These are phyloP conservation scores for Luperina nickerlii DNA, from an alignment of 2,888 invertebrate species.

Conservation along the genomic window DNA sequence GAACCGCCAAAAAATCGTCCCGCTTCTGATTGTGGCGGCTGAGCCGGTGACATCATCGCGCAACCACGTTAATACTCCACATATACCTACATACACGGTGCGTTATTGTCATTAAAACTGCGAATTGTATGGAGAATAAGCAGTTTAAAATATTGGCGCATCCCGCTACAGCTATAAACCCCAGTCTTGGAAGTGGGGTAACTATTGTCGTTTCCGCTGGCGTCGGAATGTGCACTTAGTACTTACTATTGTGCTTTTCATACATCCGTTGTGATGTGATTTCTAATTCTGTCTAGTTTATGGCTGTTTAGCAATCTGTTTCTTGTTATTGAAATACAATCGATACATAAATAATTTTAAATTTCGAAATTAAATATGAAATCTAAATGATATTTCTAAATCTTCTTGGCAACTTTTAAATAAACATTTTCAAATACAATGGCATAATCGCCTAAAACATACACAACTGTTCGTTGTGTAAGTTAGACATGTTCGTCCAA, in stretches of 20 bases:
- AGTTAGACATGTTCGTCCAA: conserved; percentile 28
- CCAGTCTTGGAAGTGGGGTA: conserved; percentile 60
- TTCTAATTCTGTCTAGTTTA: conserved; percentile 45
- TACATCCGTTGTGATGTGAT: conserved; percentile 50
- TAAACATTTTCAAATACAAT: conserved; percentile 1
- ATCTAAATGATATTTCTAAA: conserved; percentile 20
- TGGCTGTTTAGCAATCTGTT: neutral
- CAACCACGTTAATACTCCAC: conserved; percentile 77
- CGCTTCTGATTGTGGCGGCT: conserved; percentile 41
- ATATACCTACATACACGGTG: conserved; percentile 67
- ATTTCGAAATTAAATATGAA: conserved; percentile 4
- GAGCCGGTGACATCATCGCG: conserved; percentile 81
- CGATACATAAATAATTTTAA: conserved; percentile 7
- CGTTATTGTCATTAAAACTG: conserved; percentile 66
- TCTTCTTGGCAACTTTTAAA: neutral
- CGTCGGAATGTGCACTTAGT: conserved; percentile 47
- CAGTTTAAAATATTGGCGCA: conserved; percentile 63
- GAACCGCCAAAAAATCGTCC: conserved; percentile 39
- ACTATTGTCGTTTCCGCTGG: conserved; percentile 62
- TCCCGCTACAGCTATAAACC: conserved; percentile 62
- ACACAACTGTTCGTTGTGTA: conserved; percentile 26
- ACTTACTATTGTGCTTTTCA: conserved; percentile 53
- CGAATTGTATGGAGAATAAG: conserved; percentile 66
- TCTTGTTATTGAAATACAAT: conserved; percentile 16
- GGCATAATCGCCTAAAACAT: conserved; percentile 45